These are phyloP conservation scores for Agrochola macilenta DNA, from an alignment of 2,888 invertebrate genomes.

Conservation along the genomic window DNA sequence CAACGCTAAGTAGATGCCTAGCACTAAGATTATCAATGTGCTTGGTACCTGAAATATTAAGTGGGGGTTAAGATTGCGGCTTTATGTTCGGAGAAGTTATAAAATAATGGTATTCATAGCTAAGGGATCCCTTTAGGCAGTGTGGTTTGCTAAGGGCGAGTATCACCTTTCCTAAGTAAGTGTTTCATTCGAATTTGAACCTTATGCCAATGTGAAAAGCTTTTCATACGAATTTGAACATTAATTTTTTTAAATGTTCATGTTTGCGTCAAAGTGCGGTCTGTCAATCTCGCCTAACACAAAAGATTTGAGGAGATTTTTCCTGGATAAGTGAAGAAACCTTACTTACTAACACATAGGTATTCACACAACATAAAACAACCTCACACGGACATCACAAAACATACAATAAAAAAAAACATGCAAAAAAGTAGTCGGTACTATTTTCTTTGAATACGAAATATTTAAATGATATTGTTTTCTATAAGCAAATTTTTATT, in stretches of 20 bases:
- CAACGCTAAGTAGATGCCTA: slow-evolving; percentile 79
- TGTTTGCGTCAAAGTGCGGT: background rate
- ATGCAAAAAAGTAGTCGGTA: background rate
- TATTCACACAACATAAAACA: background rate
- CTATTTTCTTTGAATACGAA: background rate
- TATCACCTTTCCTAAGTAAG: background rate
- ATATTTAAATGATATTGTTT: background rate
- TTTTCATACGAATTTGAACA: background rate
- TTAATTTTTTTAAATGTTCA: background rate
- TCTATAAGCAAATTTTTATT: background rate
- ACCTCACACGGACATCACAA: slow-evolving; percentile 6
- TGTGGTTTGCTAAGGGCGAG: background rate
- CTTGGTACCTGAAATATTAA: slow-evolving; percentile 78
- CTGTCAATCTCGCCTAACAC: background rate
- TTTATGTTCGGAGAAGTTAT: background rate
- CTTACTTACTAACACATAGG: background rate
- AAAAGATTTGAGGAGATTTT: background rate
- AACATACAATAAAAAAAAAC: slow-evolving; percentile 7
- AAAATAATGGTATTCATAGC: background rate
- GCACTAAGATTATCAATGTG: slow-evolving; percentile 73
- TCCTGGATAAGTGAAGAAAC: background rate
- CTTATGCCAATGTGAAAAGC: background rate
- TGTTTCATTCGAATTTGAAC: background rate
- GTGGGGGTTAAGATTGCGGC: background rate
- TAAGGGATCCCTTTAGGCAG: background rate